Evolutionary conservation across 2,888 invertebrate species (phyloP).

Genomic region (Yponomeuta sedellus): DNA sequence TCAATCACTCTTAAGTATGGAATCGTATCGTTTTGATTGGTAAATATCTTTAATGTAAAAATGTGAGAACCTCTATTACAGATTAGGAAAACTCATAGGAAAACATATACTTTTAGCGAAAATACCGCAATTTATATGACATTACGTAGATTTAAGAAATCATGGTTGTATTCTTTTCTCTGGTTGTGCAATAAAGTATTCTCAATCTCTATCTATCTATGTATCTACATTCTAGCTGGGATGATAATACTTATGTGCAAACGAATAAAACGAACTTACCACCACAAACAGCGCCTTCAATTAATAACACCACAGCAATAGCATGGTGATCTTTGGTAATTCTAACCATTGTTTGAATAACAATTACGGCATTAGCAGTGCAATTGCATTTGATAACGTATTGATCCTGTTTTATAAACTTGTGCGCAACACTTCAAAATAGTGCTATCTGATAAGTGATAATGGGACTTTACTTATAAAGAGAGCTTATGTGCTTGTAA

Average conservation of each 20-base stretch:
- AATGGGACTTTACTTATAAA: background rate
- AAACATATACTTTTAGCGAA: no score
- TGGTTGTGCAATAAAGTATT: no score
- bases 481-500: no score
- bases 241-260: background rate
- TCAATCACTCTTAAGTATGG: no score
- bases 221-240: background rate
- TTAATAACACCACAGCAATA: background rate
- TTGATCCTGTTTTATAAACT: constrained; percentile 9
- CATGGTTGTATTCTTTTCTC: no score
- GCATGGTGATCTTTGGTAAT: background rate
- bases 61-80: no score
- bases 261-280: background rate
- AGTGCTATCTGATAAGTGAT: background rate
- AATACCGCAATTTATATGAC: no score
- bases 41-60: no score
- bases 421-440: background rate
- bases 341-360: background rate
- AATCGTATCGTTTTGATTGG: no score
- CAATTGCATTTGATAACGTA: background rate
- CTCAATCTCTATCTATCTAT: no score
- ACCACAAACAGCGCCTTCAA: background rate
- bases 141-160: no score
- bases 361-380: background rate
- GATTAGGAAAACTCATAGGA: no score